phyloP scores from a whole-genome alignment of 2,888 invertebrate species.

The Brachyptera risi region DNA sequence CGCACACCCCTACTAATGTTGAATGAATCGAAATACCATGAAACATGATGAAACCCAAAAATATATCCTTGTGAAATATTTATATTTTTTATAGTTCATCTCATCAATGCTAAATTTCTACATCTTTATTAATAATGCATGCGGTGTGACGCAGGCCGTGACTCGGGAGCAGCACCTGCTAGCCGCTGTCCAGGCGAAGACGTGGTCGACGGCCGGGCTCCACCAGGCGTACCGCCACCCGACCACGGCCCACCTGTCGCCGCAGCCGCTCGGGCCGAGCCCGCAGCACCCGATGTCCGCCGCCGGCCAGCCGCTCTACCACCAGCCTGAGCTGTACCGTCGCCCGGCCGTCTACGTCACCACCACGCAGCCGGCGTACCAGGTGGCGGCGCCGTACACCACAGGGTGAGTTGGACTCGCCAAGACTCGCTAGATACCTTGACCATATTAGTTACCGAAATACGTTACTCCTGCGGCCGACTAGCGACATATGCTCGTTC shows the following conservation, averaged over 20 bases:
- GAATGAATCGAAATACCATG: too few species aligned
- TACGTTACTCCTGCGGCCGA: too few species aligned
- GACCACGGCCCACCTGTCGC: constrained; percentile 49
- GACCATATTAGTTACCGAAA: too few species aligned
- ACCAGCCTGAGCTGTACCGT: constrained; percentile 60
- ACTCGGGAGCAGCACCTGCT: constrained; percentile 52
- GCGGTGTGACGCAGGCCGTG: constrained; percentile 21
- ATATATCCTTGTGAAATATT: too few species aligned
- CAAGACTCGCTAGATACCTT: too few species aligned
- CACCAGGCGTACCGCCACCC: constrained; percentile 42
- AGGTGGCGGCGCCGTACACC: constrained; percentile 49
- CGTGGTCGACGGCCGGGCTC: constrained; percentile 36
- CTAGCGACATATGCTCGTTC: too few species aligned
- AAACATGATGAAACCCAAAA: too few species aligned
- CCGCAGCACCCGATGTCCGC: constrained; percentile 48
- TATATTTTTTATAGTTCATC: too few species aligned
- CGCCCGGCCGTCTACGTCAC: constrained; percentile 63
- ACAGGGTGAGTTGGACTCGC: constrained; percentile 41
- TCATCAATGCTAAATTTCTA: too few species aligned
- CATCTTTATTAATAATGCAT: too few species aligned
- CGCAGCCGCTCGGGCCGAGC: constrained; percentile 45
- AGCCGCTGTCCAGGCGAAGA: constrained; percentile 42
- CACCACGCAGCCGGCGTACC: constrained; percentile 53
- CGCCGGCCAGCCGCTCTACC: constrained; percentile 58
- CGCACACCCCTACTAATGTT: too few species aligned